A percentile compares a stretch with the other conserved stretches of the same genome.
Conservation (phyloP, 2,888 invertebrate species). For the Oscheius sp. region DNA sequence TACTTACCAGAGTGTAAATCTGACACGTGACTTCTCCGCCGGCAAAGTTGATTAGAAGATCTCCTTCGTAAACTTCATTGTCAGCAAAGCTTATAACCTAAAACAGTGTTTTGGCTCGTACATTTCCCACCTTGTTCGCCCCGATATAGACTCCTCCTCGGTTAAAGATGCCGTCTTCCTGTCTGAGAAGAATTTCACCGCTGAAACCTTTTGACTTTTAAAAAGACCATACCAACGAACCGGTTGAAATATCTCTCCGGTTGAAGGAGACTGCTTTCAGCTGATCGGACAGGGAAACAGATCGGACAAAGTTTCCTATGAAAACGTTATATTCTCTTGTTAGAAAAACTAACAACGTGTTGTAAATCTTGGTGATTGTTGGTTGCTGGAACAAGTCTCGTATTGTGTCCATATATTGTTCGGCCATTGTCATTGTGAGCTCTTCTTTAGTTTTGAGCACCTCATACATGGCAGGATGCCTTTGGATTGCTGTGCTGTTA, state of each 20-base stretch:
- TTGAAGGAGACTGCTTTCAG: not conserved
- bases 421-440: not conserved
- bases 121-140: not conserved
- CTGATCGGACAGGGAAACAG: not conserved
- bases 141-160: not conserved
- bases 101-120: too few species aligned
- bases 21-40: constrained; percentile 2
- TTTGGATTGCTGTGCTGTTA: not conserved
- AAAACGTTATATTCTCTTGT: not conserved
- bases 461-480: not conserved
- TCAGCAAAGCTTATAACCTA: not conserved
- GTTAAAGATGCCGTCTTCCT: not conserved
- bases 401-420: not conserved
- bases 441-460: not conserved
- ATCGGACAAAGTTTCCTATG: not conserved
- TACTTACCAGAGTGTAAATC: not conserved
- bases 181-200: not conserved
- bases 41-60: not conserved
- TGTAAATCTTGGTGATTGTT: not conserved
- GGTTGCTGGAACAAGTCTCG: not conserved
- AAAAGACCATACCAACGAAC: not conserved
- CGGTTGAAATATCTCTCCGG: not conserved
- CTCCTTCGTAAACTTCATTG: not conserved
- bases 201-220: not conserved
- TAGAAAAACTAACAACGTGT: not conserved